phyloP scores from a whole-genome alignment of 1,140 invertebrate genomes.

The Antheraea pernyi region DNA sequence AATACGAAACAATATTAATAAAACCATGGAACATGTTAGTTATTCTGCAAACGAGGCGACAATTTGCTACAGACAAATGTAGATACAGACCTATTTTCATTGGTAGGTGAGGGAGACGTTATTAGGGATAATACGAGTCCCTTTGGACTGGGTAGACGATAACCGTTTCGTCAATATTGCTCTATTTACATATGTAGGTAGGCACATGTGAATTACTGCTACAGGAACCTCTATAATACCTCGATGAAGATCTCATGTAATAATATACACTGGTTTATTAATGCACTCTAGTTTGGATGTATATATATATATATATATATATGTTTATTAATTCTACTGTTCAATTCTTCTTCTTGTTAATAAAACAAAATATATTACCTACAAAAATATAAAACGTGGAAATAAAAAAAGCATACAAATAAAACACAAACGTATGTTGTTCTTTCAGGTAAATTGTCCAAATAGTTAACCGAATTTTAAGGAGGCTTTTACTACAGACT shows the following conservation, averaged over 20 bases:
- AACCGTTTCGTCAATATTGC: slow-evolving; percentile 37
- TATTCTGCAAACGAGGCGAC: neutral
- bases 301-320: too few relatives aligned
- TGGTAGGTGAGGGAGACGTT: slow-evolving; percentile 25
- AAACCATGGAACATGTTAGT: neutral
- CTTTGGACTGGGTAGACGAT: slow-evolving; percentile 32
- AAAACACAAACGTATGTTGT: too few relatives aligned
- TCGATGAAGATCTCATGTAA: neutral
- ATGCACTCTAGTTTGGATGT: neutral
- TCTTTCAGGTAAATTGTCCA: too few relatives aligned
- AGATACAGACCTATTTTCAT: neutral
- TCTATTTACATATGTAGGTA: slow-evolving; percentile 13
- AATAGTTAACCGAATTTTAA: too few relatives aligned
- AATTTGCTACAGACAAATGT: neutral
- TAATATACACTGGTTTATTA: neutral
- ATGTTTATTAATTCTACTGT: too few relatives aligned
- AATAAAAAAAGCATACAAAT: too few relatives aligned
- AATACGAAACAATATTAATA: too few relatives aligned
- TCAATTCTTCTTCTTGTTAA: too few relatives aligned
- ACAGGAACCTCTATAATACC: neutral
- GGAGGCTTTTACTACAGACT: too few relatives aligned
- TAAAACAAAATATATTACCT: too few relatives aligned
- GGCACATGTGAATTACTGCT: slow-evolving; percentile 10
- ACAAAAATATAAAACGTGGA: too few relatives aligned
- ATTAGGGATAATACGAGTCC: slow-evolving; percentile 39